Base-by-base conservation (phyloP, 2,797 vertebrate species). In the Artibeus lituratus region DNA sequence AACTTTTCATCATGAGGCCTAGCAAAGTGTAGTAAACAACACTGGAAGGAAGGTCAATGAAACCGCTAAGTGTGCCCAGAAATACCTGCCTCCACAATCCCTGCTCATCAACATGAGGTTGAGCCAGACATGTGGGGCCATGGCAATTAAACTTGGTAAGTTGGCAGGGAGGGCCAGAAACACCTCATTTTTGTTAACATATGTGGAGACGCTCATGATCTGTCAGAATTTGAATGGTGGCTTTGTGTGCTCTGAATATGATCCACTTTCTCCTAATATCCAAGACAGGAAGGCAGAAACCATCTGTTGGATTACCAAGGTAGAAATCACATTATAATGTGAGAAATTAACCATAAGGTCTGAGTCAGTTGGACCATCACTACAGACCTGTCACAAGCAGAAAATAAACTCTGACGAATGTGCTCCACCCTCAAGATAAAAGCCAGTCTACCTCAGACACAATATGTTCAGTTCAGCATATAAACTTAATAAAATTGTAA, bases 221-320 rank as follows among this genome's bases (percentile, higher is more conserved):
- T 91, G 86, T 87, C 59, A 70, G 57, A 81, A 85, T 90, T 90
- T 94, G 67, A 74, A 49, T 44, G 51, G 22, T 37, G 70, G 8
- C 47, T 83, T 87, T 89, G 72, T 67, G 92, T 86, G 76, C 47
- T 53, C n/a, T 35, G 65, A 94, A 62, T 93, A 35, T 87, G 70
- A 77, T 91, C 72, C 29, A 62, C 47, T 92, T 73, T 93, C 77
- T 96, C 80, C 81, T 84, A 90, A 91, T 81, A 87, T 62, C 51
- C 29, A 85, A 94, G 78, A 92, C 57, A 85, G 76, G 76, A 93
- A 51, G 76, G 67, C 73, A 84, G 81, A 83, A 95, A 84, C 93
- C 97, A 97, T 97, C 97, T 97, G 95, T 94, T 95, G 95, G 87
- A 93, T 94, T 80, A 95, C 57, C 91, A 82, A 97, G 95, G 96